phyloP scores from a whole-genome alignment of 64 coral and sea anemone species.

The Dendronephthya gigantea region DNA sequence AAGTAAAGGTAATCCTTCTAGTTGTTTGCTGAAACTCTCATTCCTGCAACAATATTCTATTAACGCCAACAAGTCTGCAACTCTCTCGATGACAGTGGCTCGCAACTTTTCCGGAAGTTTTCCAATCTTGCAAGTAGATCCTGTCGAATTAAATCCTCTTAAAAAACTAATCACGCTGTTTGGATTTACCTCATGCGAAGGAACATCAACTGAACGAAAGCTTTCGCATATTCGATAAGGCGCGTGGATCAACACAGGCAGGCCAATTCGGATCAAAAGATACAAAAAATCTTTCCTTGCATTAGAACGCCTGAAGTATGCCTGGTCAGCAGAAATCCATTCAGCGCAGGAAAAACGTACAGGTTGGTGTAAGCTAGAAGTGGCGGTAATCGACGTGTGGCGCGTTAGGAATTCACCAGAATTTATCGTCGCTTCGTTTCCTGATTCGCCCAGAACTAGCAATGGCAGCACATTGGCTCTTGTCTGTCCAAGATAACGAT shows the following conservation, averaged over 20 bases:
- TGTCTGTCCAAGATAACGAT: conserved; percentile 34
- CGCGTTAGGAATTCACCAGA: background rate
- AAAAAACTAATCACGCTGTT: background rate
- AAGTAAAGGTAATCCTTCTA: background rate
- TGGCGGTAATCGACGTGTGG: no score
- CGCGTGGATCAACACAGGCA: no score
- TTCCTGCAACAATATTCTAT: background rate
- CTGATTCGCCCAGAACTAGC: background rate
- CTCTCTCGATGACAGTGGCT: background rate
- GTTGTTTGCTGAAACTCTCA: background rate
- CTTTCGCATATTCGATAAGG: no score
- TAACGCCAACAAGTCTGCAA: background rate
- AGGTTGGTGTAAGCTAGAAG: background rate
- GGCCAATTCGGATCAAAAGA: no score
- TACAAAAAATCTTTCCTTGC: background rate
- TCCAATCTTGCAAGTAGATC: background rate
- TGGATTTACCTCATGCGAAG: no score
- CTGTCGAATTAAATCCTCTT: background rate
- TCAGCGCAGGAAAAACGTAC: background rate
- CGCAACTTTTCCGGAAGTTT: background rate
- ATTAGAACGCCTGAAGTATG: background rate
- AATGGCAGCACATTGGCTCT: conserved; percentile 59
- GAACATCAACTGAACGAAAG: no score
- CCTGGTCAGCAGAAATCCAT: background rate
- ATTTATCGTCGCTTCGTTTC: conserved; percentile 5